Base-by-base conservation (phyloP, 2,113 vertebrate species). In the Lepisosteus oculatus region DNA sequence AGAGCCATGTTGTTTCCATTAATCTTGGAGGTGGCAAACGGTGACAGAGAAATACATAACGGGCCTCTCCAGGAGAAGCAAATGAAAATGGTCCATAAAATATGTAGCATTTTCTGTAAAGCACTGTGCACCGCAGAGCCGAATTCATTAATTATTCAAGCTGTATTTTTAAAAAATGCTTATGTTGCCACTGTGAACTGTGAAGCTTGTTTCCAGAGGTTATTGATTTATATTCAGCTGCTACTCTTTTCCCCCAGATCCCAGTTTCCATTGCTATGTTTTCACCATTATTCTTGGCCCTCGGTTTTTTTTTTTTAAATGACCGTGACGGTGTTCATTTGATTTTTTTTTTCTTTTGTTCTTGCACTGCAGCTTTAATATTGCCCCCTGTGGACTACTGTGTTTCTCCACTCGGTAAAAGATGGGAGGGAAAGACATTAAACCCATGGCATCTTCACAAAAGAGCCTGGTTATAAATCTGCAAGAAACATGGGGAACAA, bases 131-230 rank as follows among this genome's bases (percentile, higher is more conserved):
- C 54, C 72, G 71, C 64, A 65, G 71, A 74, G 74, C 56, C 45
- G 68, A 70, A 67, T 74, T 62, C 74, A 81, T 80, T 69, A 77
- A 83, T 85, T 80, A 85, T 76, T 73, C 62, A 79, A 67, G 12
- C 72, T 62, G 77, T 72, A 74, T 79, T 64, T 68, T 74, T 45
- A 69, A 74, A 79, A 80, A 79, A 75, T 82, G 75, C 73, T 80
- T 81, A 69, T 73, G 68, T 65, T 73, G 68, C 69, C 69, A 73
- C 70, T 70, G 61, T 73, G 56, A 78, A 76, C 41, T 51, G 65
- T 65, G n/a, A 68, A 62, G 61, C 70, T 72, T 77, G 79, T 78
- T 84, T 79, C 75, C 72, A 69, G 54, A 29, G 41, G 14, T 66
- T 57, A 66, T 51, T 55, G 56, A 70, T 70, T 69, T 69, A 68